Percentiles rank a stretch among this genome's conserved stretches.
Conservation (phyloP, 92 coral and sea anemone species). For the Blastomussa wellsi region DNA sequence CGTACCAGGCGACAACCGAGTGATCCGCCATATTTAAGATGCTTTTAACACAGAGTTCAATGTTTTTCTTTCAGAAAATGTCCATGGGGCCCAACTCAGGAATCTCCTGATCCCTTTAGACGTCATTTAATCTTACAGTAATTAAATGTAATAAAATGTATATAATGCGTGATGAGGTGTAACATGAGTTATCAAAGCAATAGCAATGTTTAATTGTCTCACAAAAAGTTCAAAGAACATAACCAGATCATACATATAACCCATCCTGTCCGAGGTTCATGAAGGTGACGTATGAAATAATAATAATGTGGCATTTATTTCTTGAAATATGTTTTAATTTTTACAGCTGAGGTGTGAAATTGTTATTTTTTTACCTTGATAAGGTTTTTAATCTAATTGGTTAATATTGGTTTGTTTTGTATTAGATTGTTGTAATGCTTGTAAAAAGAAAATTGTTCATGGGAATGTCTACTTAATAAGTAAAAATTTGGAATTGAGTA, state of each 20-base stretch:
- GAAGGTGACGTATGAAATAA: not conserved
- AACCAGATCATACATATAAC: too few species aligned
- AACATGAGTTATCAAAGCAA: not conserved
- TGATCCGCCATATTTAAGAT: too few species aligned
- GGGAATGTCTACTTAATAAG: not conserved
- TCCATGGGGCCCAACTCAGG: conserved; percentile 91
- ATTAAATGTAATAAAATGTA: not conserved
- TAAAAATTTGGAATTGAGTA: not conserved
- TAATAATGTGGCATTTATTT: not conserved
- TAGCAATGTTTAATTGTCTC: not conserved
- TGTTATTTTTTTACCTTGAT: not conserved
- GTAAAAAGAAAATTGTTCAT: not conserved
- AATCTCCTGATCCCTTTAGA: conserved; percentile 75
- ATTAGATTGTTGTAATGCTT: not conserved
- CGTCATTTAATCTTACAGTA: conserved; percentile 48
- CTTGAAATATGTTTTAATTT: not conserved
- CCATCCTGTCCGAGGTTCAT: not conserved
- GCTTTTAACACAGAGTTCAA: too few species aligned
- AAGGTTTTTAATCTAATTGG: not conserved
- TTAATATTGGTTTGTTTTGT: not conserved
- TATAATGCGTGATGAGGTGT: not conserved
- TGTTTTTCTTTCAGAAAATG: conserved; percentile 64
- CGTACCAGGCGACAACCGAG: too few species aligned
- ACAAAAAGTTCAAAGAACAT: too few species aligned
- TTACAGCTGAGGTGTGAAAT: not conserved